Base-by-base conservation (phyloP, 2,888 invertebrate species). In the Tupiocoris notatus region DNA sequence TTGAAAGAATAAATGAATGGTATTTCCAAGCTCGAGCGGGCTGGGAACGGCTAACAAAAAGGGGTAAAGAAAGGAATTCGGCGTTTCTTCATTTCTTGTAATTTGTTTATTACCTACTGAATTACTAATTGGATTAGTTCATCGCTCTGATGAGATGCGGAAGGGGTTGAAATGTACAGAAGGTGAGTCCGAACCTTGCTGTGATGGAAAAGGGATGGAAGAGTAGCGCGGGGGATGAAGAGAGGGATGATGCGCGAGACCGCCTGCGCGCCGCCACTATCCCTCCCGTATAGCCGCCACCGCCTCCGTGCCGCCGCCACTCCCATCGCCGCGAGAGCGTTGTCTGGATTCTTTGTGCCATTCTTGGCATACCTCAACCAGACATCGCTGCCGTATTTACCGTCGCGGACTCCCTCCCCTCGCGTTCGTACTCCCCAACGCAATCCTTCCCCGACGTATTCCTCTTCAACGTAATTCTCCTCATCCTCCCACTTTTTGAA, bases 291-390 rank as follows among this genome's bases (percentile, higher is more conserved):
- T 3, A 22, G n/a, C 70, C 17, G 9, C 39, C 39, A 12, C 39
- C 39, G 39, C 39, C 23, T 54, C 68, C 68, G 21, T 59, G 1
- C 70, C 59, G 21, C 20, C 18, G 1, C 70, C 59, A 12, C 24
- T 58, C 25, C 24, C 25, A 1, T 2, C 59, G 20, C 23, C 39
- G 39, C 39, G 39, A 39, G 3, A 39, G 92, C 93, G 93, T 94
- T 93, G 93, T 93, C 92, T 89, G 90, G 93, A 94, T 94, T 94
- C 94, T 93, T 94, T 94, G 92, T 93, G 93, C 92, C 94, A 94
- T 94, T 94, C 94, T 92, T 92, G 89, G 91, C 93, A 94, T 94
- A 92, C 94, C 93, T 92, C 86, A 86, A 86, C 86, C 86, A 85
- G 86, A 85, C 86, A 84, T 81, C 80, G 83, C 82, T 79, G 82